Evolutionary conservation across 1,140 invertebrate genomes (phyloP).

Genomic region (Chrysomallon squamiferum): DNA sequence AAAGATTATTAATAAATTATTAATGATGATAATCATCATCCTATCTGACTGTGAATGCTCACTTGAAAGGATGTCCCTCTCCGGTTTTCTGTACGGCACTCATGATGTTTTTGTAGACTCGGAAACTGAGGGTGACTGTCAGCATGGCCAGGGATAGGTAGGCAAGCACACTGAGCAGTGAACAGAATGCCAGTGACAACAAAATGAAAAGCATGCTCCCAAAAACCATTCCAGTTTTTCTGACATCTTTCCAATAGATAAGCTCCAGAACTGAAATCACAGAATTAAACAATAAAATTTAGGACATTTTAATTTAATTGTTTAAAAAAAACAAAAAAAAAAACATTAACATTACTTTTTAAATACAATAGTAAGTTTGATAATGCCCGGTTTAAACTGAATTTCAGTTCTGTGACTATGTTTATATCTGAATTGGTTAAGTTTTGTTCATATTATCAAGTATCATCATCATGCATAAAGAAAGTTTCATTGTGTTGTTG

Average conservation of each 20-base stretch:
- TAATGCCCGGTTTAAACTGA: no score
- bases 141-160: constrained; percentile 87
- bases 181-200: constrained; percentile 91
- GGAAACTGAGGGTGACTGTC: constrained; percentile 85
- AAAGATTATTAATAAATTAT: no score
- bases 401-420: no score
- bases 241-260: constrained; percentile 95
- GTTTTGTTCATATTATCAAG: no score
- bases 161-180: constrained; percentile 93
- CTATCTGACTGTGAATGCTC: no score
- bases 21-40: no score
- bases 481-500: no score
- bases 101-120: constrained; percentile 94
- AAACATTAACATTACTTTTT: background rate
- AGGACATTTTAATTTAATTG: background rate
- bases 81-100: constrained; percentile 96
- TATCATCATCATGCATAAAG: no score
- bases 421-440: no score
- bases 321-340: background rate
- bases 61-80: constrained; percentile 98
- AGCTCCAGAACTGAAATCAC: constrained; percentile 86
- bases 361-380: no score
- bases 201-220: constrained; percentile 84
- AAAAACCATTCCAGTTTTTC: constrained; percentile 91
- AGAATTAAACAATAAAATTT: constrained; percentile 18